Evolutionary conservation across 2,888 invertebrate genomes (phyloP), one percentile per base, ranked within the genome.

Genomic region (Dynastes maya): DNA sequence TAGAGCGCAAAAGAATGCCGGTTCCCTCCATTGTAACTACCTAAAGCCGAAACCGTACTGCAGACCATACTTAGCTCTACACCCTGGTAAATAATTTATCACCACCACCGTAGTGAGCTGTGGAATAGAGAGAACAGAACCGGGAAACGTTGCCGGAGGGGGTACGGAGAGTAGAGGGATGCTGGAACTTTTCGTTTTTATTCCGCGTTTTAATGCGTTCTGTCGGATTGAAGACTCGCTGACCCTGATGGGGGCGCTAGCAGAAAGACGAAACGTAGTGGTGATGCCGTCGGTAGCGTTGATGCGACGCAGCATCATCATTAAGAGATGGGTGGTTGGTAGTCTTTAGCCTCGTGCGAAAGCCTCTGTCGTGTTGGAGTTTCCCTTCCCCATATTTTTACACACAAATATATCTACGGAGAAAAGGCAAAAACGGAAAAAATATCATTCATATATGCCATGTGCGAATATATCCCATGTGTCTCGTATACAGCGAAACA

Each of bases 341-440:
- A 83, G 83, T 84, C 83, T 83, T 83, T 82, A 82, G 82, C 82
- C 79, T 80, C 82, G 82, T 83, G 82, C 80, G 81, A 55, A 55
- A 55, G 80, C 53, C 51, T 51, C 22, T 37, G 32, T 22, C 58
- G 58, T 27, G 37, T 55, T 58, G 55, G 16, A 53, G 40, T 37
- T 72, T 72, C 45, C 61, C 61, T 58, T 49, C 29, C 61, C 6
- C 61, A 16, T 72, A 58, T 61, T 72, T 72, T 58, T 61, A 13
- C 16, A n/a, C 32, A 71, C 16, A n/a, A 13, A 45, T 82, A 85
- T 84, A 84, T 79, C n/a, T 55, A 55, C 55, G n/a, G 55, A 55
- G 85, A 83, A 85, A 85, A 84, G 85, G 85, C 84, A 81, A 84
- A 84, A 83, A 82, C 82, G 83, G 84, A 86, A 86, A 85, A 86